Percentiles rank a stretch among this genome's conserved stretches.
Evolutionary conservation across 1,140 invertebrate species (phyloP).

Genomic region (Trichonephila clavata): DNA sequence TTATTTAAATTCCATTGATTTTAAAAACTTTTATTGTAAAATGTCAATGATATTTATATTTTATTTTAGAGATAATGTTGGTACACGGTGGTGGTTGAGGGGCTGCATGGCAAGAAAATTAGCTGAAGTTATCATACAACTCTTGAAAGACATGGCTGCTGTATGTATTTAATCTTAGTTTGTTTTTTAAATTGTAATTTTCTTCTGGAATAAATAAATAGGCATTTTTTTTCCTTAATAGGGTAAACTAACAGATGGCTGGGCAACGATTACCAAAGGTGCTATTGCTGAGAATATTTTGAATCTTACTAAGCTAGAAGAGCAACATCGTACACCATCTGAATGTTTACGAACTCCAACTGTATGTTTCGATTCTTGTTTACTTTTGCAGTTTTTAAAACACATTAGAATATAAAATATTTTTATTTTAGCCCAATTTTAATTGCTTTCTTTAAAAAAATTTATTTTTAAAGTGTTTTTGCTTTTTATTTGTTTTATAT

Average conservation of each 20-base stretch:
- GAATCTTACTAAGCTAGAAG: slow-evolving; percentile 90
- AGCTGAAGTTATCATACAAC: slow-evolving; percentile 91
- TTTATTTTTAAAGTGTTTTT: too few relatives aligned
- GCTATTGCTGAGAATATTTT: slow-evolving; percentile 95
- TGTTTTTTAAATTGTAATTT: not conserved
- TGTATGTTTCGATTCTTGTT: slow-evolving; percentile 78
- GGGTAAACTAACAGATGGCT: slow-evolving; percentile 92
- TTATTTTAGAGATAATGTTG: slow-evolving; percentile 80
- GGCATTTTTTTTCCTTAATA: slow-evolving; percentile 80
- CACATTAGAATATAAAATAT: too few relatives aligned
- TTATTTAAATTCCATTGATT: too few relatives aligned
- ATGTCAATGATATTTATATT: slow-evolving; percentile 19
- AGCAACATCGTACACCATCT: slow-evolving; percentile 87
- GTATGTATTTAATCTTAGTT: slow-evolving; percentile 83
- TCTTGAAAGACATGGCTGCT: slow-evolving; percentile 94
- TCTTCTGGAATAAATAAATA: not conserved
- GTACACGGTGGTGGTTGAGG: slow-evolving; percentile 91
- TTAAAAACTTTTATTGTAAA: too few relatives aligned
- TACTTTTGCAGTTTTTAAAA: not conserved
- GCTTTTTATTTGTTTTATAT: too few relatives aligned
- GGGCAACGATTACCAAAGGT: slow-evolving; percentile 92
- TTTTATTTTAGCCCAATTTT: too few relatives aligned
- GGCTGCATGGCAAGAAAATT: slow-evolving; percentile 91
- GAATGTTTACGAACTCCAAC: slow-evolving; percentile 91
- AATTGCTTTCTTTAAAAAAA: too few relatives aligned